These are phyloP conservation scores for Lagria hirta DNA, from an alignment of 2,888 invertebrate genomes.

Conservation along the genomic window DNA sequence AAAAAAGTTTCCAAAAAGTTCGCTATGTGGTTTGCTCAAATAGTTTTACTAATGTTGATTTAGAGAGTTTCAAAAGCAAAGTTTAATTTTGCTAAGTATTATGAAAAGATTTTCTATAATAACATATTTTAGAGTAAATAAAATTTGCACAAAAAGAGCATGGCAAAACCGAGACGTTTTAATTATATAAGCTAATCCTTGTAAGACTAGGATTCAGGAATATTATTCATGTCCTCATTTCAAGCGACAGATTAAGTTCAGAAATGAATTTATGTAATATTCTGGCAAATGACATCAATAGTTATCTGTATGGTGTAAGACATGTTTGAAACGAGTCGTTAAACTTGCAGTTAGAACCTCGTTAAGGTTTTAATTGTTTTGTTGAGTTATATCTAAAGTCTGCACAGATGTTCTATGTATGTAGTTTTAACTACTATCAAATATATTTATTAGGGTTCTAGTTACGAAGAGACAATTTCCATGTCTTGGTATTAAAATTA, in stretches of 20 bases:
- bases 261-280: conserved; percentile 22
- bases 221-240: conserved; percentile 13
- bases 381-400: conserved; percentile 48
- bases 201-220: conserved; percentile 14
- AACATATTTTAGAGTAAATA: no score
- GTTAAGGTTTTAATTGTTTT: conserved; percentile 53
- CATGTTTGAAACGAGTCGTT: conserved; percentile 49
- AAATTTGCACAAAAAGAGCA: background rate
- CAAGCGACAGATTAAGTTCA: conserved; percentile 11
- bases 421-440: conserved; percentile 39
- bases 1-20: no score
- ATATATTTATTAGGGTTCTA: conserved; percentile 41
- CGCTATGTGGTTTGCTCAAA: no score
- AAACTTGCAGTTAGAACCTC: conserved; percentile 50
- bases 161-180: conserved; percentile 12
- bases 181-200: conserved; percentile 19
- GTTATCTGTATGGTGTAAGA: conserved; percentile 33
- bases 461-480: conserved; percentile 40
- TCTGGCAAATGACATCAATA: conserved; percentile 26
- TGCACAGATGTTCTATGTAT: conserved; percentile 46
- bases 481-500: conserved; percentile 32
- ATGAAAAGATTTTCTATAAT: no score
- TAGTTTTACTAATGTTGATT: no score
- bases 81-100: no score
- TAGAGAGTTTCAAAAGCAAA: no score